Percentiles rank a stretch among this genome's conserved stretches.
These are phyloP conservation scores for Colius striatus DNA, from an alignment of 2,113 vertebrate genomes.

Conservation along the genomic window DNA sequence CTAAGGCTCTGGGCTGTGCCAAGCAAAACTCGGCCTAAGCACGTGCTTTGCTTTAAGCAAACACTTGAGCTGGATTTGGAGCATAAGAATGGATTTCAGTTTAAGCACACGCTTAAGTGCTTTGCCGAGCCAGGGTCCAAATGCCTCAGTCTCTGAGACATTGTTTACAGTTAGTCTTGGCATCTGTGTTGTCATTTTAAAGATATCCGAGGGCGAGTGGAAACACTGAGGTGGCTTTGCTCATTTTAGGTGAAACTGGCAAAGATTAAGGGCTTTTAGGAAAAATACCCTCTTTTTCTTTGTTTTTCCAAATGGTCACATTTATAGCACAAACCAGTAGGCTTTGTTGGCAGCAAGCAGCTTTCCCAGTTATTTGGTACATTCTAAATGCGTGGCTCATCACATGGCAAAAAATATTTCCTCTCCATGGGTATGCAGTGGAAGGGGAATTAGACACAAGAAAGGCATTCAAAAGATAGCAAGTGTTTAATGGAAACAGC, in stretches of 20 bases:
- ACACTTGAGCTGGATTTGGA: neutral
- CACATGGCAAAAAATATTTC: slow-evolving; percentile 3
- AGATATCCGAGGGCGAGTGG: neutral
- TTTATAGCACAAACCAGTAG: slow-evolving; percentile 21
- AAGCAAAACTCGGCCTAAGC: neutral
- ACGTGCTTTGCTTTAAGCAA: slow-evolving; percentile 4
- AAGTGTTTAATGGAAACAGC: neutral
- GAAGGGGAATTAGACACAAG: slow-evolving; percentile 19
- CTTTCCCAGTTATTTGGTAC: slow-evolving; percentile 34
- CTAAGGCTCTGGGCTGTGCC: neutral
- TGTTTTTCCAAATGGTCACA: neutral
- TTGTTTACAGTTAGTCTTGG: neutral
- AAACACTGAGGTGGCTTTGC: neutral
- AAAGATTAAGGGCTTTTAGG: neutral
- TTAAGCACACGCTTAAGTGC: neutral
- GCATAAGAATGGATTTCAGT: neutral
- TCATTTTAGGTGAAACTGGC: slow-evolving; percentile 15
- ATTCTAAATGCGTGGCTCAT: slow-evolving; percentile 37
- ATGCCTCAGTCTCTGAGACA: neutral
- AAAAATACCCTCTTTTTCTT: neutral
- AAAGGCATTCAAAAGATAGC: slow-evolving; percentile 47
- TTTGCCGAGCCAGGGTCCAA: neutral
- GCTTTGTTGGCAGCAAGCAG: slow-evolving; percentile 1
- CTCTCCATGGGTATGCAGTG: neutral
- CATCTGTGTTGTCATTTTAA: neutral